Conservation (phyloP, 2,113 vertebrate genomes). For the Gallinago paraguaiae region DNA sequence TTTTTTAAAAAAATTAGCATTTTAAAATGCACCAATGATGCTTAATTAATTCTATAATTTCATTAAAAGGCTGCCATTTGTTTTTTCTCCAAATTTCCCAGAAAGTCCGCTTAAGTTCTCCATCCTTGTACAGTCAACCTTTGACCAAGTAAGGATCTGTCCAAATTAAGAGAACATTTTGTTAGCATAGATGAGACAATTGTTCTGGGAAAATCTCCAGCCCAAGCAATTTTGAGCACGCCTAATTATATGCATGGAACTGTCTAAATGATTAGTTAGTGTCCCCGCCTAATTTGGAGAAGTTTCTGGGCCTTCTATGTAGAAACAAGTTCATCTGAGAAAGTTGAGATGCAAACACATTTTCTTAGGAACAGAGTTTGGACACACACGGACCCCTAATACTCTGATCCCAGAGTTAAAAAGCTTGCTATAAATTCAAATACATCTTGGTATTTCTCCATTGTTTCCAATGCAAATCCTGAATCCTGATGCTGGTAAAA, state of each 20-base stretch:
- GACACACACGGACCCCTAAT: neutral
- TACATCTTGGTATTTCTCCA: neutral
- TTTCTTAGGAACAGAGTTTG: neutral
- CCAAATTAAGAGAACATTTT: neutral
- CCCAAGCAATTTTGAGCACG: neutral
- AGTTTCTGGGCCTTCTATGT: neutral
- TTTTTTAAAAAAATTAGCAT: neutral
- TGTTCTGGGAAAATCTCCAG: neutral
- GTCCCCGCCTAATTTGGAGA: neutral
- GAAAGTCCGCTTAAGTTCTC: neutral
- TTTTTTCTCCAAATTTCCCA: neutral
- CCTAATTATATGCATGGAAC: neutral
- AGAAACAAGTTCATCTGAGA: neutral
- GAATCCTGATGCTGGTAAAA: neutral
- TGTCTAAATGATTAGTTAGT: neutral
- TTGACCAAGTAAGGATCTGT: neutral
- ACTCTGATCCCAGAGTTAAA: neutral
- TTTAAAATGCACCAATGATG: neutral
- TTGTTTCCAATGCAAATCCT: neutral
- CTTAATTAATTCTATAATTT: neutral
- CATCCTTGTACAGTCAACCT: neutral
- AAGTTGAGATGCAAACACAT: neutral
- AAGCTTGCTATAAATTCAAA: neutral
- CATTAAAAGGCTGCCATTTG: neutral
- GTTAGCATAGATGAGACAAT: neutral